phyloP scores from a whole-genome alignment of 2,888 invertebrate species.

The Rhagophthalmus giganteus region DNA sequence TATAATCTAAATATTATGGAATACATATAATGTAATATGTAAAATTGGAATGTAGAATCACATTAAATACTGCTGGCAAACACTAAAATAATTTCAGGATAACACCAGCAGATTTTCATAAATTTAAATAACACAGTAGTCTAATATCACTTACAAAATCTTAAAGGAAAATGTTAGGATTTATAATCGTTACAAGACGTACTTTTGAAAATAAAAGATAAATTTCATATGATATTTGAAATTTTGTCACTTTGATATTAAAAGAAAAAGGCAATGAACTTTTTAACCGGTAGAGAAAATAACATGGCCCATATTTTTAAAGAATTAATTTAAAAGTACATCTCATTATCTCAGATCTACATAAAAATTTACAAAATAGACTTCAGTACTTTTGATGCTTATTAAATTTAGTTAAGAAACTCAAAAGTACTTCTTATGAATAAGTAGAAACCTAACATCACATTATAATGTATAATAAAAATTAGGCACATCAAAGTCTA shows the following conservation, averaged over 20 bases:
- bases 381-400: conserved; percentile 5
- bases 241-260: too few relatives aligned
- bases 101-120: background rate
- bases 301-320: too few relatives aligned
- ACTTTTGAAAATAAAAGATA: too few relatives aligned
- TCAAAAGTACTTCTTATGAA: conserved; percentile 2
- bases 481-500: conserved; percentile 13
- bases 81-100: conserved; percentile 1
- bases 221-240: too few relatives aligned
- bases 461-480: conserved; percentile 12
- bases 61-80: conserved; percentile 1
- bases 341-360: background rate
- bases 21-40: conserved; percentile 1
- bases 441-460: conserved; percentile 6
- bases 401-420: conserved; percentile 12
- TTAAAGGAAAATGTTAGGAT: too few relatives aligned
- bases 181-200: too few relatives aligned
- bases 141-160: background rate
- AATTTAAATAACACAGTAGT: background rate
- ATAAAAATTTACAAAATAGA: background rate
- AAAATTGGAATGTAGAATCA: conserved; percentile 9
- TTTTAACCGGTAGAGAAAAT: too few relatives aligned
- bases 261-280: too few relatives aligned
- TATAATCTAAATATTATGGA: conserved; percentile 8
- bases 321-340: background rate